Base-by-base conservation (phyloP, 2,888 invertebrate species). In the Rotaria magnacalcarata region DNA sequence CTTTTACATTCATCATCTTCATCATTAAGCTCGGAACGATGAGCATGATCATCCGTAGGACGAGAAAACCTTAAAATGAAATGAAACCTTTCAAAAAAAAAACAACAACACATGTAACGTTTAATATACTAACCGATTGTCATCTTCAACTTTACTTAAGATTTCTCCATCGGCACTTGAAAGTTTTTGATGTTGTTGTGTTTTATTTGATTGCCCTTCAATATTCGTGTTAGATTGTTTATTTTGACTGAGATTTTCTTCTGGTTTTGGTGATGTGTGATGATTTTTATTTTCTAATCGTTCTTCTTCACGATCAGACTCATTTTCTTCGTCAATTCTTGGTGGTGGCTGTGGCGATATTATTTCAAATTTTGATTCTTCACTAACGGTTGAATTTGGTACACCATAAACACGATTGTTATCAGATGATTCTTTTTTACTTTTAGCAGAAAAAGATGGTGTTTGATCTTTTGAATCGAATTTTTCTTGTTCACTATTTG, bases 361-460 rank as follows among this genome's bases (percentile, higher is more conserved):
- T 80, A 21, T 10, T 75, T 75, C 75, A 11, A 27, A 24, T 75
- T 75, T 75, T 41, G 19, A 34, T 24, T 43, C 24, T 43, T 80
- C 80, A 80, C n/a, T 80, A 6, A 47, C 11, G n/a, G 8, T 80
- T 4, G 24, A 7, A 43, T 24, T 80, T 80, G 80, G 80, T 47
- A 80, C 80, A 80, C 80, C 80, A 47, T 80, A 80, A 24, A 47
- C 80, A 80, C 80, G 80, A 47, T 80, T 80, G 19, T 47, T 80
- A 47, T 80, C 80, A n/a, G 19, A 24, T 14, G 41, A 67, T 16
- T 34, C 34, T 34, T 6, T 34, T 34, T 67, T 67, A n/a, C 67
- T 34, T 67, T 67, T 67, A 14, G 34, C 2, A 27, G 19, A 5
- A 34, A 34, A 34, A 19, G 34, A 41, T n/a, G 1, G 47, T n/a